Evolutionary conservation across 2,113 vertebrate genomes (phyloP).

Genomic region (Monopterus albus): DNA sequence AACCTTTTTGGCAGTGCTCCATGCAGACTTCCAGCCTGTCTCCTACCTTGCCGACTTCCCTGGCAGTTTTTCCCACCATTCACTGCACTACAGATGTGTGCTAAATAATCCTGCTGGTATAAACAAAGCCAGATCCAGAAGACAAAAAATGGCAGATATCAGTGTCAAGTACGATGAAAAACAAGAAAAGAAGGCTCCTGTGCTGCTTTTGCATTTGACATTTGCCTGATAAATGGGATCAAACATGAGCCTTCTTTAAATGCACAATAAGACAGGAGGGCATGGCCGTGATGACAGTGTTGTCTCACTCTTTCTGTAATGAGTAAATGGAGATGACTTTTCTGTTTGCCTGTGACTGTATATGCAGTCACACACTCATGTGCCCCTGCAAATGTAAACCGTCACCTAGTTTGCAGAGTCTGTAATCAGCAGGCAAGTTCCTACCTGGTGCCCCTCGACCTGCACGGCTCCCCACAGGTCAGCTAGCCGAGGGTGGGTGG

Average conservation of each 20-base stretch:
- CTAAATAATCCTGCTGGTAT: slow-evolving; percentile 63
- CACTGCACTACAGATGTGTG: slow-evolving; percentile 67
- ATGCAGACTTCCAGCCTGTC: slow-evolving; percentile 66
- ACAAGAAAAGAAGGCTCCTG: background rate
- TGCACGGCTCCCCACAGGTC: slow-evolving; percentile 89
- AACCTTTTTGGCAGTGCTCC: slow-evolving; percentile 44
- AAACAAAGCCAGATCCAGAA: slow-evolving; percentile 63
- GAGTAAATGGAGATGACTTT: slow-evolving; percentile 9
- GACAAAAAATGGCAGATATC: slow-evolving; percentile 33
- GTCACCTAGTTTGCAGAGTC: slow-evolving; percentile 11
- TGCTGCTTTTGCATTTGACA: slow-evolving; percentile 1
- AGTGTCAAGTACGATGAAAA: slow-evolving; percentile 8
- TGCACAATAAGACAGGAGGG: slow-evolving; percentile 12
- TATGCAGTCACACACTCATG: background rate
- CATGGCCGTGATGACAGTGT: background rate
- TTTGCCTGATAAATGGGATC: slow-evolving; percentile 2
- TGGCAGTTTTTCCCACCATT: slow-evolving; percentile 61
- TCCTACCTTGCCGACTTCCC: slow-evolving; percentile 62
- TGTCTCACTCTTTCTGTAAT: background rate
- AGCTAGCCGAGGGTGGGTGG: slow-evolving; percentile 86
- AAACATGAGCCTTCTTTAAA: background rate
- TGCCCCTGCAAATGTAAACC: slow-evolving; percentile 37
- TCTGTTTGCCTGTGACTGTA: slow-evolving; percentile 6
- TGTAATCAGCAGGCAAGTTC: slow-evolving; percentile 19
- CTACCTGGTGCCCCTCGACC: slow-evolving; percentile 81